Conservation (phyloP, 2,888 invertebrate genomes). For the Lapara coniferarum region DNA sequence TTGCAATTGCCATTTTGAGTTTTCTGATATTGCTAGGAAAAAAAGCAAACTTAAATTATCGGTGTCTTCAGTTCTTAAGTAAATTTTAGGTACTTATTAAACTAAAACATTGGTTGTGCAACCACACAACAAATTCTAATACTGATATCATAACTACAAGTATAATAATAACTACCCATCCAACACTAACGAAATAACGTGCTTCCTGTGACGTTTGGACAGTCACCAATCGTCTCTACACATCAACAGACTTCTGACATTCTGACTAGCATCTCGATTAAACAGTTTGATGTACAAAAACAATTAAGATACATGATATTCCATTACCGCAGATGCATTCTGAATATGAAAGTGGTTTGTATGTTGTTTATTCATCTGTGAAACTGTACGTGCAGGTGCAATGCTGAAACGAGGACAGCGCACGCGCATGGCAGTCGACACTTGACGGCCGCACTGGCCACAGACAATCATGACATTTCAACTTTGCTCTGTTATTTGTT, state of each 20-base stretch:
- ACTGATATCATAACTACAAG: background rate
- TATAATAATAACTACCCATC: background rate
- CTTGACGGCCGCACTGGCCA: too few relatives aligned
- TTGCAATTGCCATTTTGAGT: too few relatives aligned
- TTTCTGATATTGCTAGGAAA: too few relatives aligned
- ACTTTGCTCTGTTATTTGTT: too few relatives aligned
- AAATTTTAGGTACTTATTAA: background rate
- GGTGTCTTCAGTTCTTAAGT: background rate
- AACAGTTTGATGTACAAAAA: conserved; percentile 17
- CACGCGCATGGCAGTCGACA: background rate
- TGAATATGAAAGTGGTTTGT: conserved; percentile 30
- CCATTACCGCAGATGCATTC: conserved; percentile 21
- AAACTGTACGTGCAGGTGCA: conserved; percentile 50
- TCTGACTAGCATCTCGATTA: background rate
- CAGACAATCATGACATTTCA: background rate
- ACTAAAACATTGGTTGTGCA: too few relatives aligned
- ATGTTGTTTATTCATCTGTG: conserved; percentile 59
- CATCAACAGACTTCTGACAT: background rate
- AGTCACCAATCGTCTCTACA: background rate
- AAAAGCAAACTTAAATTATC: background rate
- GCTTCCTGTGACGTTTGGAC: background rate
- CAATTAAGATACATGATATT: conserved; percentile 23
- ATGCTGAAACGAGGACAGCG: conserved; percentile 10
- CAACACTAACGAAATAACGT: background rate
- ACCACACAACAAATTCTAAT: background rate